phyloP scores from a whole-genome alignment of 2,888 invertebrate species.

The Cryptocephalus primarius region DNA sequence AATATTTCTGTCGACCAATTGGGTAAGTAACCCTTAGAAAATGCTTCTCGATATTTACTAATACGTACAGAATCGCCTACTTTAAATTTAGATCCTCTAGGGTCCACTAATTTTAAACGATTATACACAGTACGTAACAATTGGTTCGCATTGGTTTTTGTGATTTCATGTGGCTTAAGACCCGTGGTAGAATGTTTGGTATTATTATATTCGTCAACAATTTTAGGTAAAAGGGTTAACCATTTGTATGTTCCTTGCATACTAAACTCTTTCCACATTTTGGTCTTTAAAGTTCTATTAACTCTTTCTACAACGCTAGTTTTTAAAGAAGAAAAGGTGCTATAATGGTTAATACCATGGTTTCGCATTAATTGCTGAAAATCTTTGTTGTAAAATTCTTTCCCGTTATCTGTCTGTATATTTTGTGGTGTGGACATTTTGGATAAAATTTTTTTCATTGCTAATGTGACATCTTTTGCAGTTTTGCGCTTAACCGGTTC shows the following conservation, averaged over 20 bases:
- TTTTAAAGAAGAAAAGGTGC: slow-evolving; percentile 12
- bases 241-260: slow-evolving; percentile 22
- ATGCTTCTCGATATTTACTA: slow-evolving; percentile 21
- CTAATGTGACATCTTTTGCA: slow-evolving; percentile 18
- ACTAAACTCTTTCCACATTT: slow-evolving; percentile 22
- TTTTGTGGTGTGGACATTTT: background rate
- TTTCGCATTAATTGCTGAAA: slow-evolving; percentile 18
- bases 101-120: slow-evolving; percentile 14
- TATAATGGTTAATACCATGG: slow-evolving; percentile 18
- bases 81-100: slow-evolving; percentile 8
- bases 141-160: slow-evolving; percentile 22
- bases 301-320: slow-evolving; percentile 17
- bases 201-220: slow-evolving; percentile 22
- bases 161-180: slow-evolving; percentile 24
- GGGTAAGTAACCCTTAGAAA: slow-evolving; percentile 27
- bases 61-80: slow-evolving; percentile 19
- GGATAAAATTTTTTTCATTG: slow-evolving; percentile 8
- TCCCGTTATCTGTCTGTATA: slow-evolving; percentile 12
- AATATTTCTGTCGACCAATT: slow-evolving; percentile 30
- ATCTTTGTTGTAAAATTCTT: slow-evolving; percentile 22
- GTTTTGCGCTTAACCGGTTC: slow-evolving; percentile 26
- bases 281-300: slow-evolving; percentile 17
- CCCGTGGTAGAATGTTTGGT: slow-evolving; percentile 26
- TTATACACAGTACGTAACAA: slow-evolving; percentile 15
- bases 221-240: slow-evolving; percentile 8